phyloP scores from a whole-genome alignment of 2,113 vertebrate species.

The Lamprotornis superbus region DNA sequence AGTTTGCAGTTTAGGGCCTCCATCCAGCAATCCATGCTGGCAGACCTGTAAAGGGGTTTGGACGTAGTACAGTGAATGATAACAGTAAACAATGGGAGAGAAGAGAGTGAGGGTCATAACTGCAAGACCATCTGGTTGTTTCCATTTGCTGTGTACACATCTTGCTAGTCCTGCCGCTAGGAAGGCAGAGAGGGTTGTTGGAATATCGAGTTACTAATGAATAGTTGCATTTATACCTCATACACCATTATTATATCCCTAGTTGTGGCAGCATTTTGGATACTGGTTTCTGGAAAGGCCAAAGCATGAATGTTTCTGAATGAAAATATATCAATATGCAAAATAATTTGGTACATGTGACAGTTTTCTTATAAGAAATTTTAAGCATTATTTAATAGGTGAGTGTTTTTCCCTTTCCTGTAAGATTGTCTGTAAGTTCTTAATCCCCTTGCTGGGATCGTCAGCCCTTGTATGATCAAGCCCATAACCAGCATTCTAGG shows the following conservation, averaged over 20 bases:
- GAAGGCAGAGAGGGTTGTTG: neutral
- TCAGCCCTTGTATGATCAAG: neutral
- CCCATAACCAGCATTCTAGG: neutral
- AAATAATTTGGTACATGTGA: neutral
- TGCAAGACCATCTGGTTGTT: slow-evolving; percentile 67
- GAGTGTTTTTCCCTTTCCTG: neutral
- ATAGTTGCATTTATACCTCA: neutral
- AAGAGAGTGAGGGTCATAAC: slow-evolving; percentile 59
- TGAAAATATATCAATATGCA: neutral
- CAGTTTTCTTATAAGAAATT: neutral
- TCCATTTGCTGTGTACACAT: slow-evolving; percentile 60
- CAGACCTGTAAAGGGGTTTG: slow-evolving; percentile 53
- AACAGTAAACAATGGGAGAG: slow-evolving; percentile 62
- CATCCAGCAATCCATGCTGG: slow-evolving; percentile 46
- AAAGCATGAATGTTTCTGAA: neutral
- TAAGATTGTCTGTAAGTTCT: neutral
- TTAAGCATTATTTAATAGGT: neutral
- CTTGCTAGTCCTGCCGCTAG: slow-evolving; percentile 35
- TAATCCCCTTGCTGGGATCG: neutral
- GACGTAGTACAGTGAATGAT: slow-evolving; percentile 32
- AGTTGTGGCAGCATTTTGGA: neutral
- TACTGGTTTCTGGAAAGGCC: neutral
- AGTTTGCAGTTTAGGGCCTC: slow-evolving; percentile 20
- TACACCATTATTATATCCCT: neutral
- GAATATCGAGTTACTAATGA: neutral